Evolutionary conservation across 2,888 invertebrate genomes (phyloP), one percentile per base, ranked within the genome.

Genomic region (Drosophila nr. perissopoda): DNA sequence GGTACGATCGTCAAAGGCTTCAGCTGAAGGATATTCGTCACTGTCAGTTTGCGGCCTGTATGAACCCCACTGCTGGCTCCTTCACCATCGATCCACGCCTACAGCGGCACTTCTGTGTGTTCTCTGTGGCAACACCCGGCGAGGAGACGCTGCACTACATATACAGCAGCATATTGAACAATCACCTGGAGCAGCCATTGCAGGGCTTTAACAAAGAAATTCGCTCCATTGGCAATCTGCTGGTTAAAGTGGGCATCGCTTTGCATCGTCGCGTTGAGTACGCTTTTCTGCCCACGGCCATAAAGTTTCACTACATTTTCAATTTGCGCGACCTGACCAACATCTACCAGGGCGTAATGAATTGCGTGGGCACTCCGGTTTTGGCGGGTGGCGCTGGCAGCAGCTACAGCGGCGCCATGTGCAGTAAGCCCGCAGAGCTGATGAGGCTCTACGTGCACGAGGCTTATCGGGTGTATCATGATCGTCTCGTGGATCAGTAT

Each of bases 1-100:
- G 92, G 92, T 92, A 94, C 83, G 99, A 99, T 92, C 94, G 98
- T 68, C 95, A 95, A 69, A 98, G 98, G 90, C 94, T 99, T 59
- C 94, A 88, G 40, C 62, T 98, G 33, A 99, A 98, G 93, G 98
- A 99, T 70, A 97, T 99, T 83, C 96, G 97, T 74, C 97, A 98
- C 92, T 97, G 98, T 61, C 98, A 98, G 94, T 99, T 98, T 92
- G 96, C 98, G 31, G 97, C 98, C 8, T 97, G 97, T 92, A 99
- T 99, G 99, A 99, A 99, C 93, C 99, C 99, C 0, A 98, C 98
- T 0, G 97, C 98, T 21, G 99, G 99, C n/a, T 98, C 97, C 63
- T 99, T 99, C 91, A 98, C 97, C 34, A 98, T 99, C 71, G 97
- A 98, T 94, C 95, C 98, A 0, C 95, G 99, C 16, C 94, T 99